Evolutionary conservation across 2,888 invertebrate species (phyloP), one percentile per base, ranked within the genome.

Genomic region (Zelleria hepariella): DNA sequence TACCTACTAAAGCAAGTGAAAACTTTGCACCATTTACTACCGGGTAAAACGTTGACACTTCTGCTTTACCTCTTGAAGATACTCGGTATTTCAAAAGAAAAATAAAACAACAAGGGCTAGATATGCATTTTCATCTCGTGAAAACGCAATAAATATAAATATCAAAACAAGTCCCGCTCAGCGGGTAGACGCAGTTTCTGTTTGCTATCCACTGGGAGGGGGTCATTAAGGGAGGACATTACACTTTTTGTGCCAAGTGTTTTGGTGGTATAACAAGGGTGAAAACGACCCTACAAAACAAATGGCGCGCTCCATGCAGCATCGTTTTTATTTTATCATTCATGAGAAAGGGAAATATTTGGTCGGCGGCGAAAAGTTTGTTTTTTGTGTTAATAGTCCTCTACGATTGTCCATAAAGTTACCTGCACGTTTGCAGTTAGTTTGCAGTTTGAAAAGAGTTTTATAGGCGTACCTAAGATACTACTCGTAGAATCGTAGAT

Each of bases 201-300:
- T 81, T 80, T 73, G 71, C 71, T 71, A 68, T 70, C 74, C 72
- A 73, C 70, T 72, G 75, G 75, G 75, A 77, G 82, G 86, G 86
- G 85, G 85, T 86, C 84, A 86, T 87, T 86, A 86, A 85, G 73
- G 73, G 82, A 84, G 83, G 80, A 84, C 83, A 87, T 86, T 86
- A 87, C 86, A 83, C 81, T 87, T 87, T 86, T 87, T 87, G 86
- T 81, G 85, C 86, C 85, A 84, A 87, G 86, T 86, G 87, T 86
- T 87, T 84, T 82, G 82, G 78, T 78, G 82, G 84, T 86, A 80
- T 72, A 83, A 87, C 86, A 86, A 87, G 87, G 87, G 87, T 86
- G 86, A 79, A 77, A 86, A 87, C 86, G 81, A 83, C 86, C 86
- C 86, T 78, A 79, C 82, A 75, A 79, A 85, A 86, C 79, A 79